Evolutionary conservation across 2,888 invertebrate genomes (phyloP).

Genomic region (Phengaris alcon): DNA sequence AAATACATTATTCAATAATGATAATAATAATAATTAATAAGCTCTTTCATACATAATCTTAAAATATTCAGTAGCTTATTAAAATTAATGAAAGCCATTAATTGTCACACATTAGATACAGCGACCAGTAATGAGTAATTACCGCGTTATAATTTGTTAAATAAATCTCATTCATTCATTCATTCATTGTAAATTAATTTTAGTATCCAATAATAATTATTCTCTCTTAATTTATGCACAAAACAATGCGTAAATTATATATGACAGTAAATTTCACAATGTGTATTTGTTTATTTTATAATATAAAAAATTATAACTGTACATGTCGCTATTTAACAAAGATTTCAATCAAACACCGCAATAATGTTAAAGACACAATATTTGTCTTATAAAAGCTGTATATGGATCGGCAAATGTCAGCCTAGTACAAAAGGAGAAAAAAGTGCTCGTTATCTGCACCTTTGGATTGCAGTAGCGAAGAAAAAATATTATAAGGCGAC

Average conservation of each 20-base stretch:
- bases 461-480: conserved; percentile 68
- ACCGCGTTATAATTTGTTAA: not conserved
- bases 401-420: conserved; percentile 58
- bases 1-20: too few relatives aligned
- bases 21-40: not conserved
- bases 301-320: conserved; percentile 36
- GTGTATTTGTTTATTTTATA: not conserved
- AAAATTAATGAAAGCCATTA: not conserved
- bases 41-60: not conserved
- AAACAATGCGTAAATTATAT: not conserved
- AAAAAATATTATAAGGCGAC: conserved; percentile 75
- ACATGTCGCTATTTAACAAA: not conserved
- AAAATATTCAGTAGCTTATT: not conserved
- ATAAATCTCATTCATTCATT: not conserved
- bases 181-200: not conserved
- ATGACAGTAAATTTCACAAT: not conserved
- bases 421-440: conserved; percentile 65
- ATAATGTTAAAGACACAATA: conserved; percentile 48
- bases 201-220: not conserved
- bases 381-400: conserved; percentile 62
- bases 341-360: conserved; percentile 48
- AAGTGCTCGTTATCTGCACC: conserved; percentile 71
- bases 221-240: not conserved
- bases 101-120: not conserved
- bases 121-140: not conserved